Conservation (phyloP, 1,140 invertebrate genomes). For the Tigriopus japonicus region DNA sequence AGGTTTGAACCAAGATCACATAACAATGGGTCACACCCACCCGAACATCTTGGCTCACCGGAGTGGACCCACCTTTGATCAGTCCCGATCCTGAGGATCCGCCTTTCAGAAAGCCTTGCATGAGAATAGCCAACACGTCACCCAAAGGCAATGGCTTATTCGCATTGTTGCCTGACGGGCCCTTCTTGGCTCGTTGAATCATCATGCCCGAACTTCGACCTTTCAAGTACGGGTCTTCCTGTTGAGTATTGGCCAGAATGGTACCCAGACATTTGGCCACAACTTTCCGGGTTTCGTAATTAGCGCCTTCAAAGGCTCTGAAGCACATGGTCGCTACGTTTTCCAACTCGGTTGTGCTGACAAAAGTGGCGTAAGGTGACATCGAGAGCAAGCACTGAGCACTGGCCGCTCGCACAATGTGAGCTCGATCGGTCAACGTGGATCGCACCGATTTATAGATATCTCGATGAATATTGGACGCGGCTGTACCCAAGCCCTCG, state of each 20-base stretch:
- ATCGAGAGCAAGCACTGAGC: slow-evolving; percentile 71
- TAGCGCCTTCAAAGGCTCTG: slow-evolving; percentile 75
- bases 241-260: slow-evolving; percentile 61
- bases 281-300: slow-evolving; percentile 79
- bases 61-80: slow-evolving; percentile 68
- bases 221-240: slow-evolving; percentile 15
- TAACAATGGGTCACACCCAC: slow-evolving; percentile 40
- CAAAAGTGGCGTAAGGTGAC: slow-evolving; percentile 65
- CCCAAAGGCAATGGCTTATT: slow-evolving; percentile 47
- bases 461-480: slow-evolving; percentile 68
- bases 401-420: slow-evolving; percentile 71
- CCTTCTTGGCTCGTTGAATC: not conserved
- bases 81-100: slow-evolving; percentile 50
- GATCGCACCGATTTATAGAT: slow-evolving; percentile 71
- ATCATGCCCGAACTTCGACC: not conserved
- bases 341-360: slow-evolving; percentile 75
- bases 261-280: slow-evolving; percentile 76
- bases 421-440: slow-evolving; percentile 67
- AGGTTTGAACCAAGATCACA: slow-evolving; percentile 42
- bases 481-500: slow-evolving; percentile 67
- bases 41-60: slow-evolving; percentile 80
- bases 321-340: slow-evolving; percentile 71
- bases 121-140: slow-evolving; percentile 72
- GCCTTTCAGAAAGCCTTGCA: slow-evolving; percentile 83
- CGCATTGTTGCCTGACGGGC: slow-evolving; percentile 22